Base-by-base conservation (phyloP, 2,888 invertebrate species). In the Aspidiotus destructor region DNA sequence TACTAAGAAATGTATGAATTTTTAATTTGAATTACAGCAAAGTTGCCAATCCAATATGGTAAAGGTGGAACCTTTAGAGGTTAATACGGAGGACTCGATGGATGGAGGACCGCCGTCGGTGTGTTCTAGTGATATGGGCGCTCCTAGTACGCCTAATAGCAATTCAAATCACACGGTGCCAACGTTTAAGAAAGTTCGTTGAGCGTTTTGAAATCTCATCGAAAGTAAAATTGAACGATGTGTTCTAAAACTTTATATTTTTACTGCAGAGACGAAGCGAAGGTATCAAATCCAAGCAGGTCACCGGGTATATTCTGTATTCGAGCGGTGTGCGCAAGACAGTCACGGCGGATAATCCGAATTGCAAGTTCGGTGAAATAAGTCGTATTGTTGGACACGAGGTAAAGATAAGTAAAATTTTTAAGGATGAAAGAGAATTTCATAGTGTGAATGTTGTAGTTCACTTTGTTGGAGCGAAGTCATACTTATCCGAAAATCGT, bases 241-340 rank as follows among this genome's bases (percentile, higher is more conserved):
- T 28, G 28, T 55, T 16, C 15, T 55, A 9, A 16, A 28, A 41
- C 11, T 7, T 62, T 63, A 16, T 11, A 63, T 63, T 53, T 42
- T 28, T 13, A 9, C 41, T 54, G 11, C 17, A 65, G 65, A 65
- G 58, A 65, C 65, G 65, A 28, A 58, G 63, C 41, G 65, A 64
- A 13, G 40, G 44, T 40, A 40, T 28, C 58, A 70, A 70, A 55
- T 60, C 68, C 80, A 88, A 91, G 79, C 83, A 91, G 72, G 89
- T 91, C 74, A 97, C 96, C 70, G 98, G 98, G 9, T 99, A 99
- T 81, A 98, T 99, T 73, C 83, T 99, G 70, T 99, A 96, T 81
- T 96, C 98, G 55, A 91, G 96, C 75, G 98, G 99, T 80, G 88
- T 94, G 61, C 84, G 99, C 68, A 93, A 94, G 78, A 85, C 87